Base-by-base conservation (phyloP, 2,888 invertebrate species). In the Ptilodon capucinus region DNA sequence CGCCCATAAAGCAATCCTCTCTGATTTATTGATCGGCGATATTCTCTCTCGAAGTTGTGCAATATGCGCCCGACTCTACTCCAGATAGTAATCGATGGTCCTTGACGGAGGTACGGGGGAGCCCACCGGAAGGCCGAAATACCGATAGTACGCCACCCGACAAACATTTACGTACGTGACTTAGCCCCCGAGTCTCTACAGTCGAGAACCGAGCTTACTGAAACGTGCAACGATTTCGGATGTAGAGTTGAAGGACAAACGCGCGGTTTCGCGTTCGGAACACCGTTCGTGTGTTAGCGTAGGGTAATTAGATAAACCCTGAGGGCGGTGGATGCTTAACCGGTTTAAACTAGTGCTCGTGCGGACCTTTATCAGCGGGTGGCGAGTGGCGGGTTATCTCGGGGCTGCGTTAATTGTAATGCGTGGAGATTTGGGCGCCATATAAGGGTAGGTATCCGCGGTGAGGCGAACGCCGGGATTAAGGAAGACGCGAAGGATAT, bases 371-470 rank as follows among this genome's bases (percentile, higher is more conserved):
- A 86, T 86, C 88, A 84, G 84, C 83, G 89, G 89, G 86, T 85
- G 86, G 88, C 88, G 89, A 89, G 81, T 84, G 84, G 70, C 76
- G 90, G 90, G 89, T 90, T 89, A 90, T 89, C 89, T 85, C 65
- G 79, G 80, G 82, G 80, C 80, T 73, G 86, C 90, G 91, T 89
- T 91, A 90, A 91, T 91, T 90, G 91, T 91, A 88, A 90, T 89
- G 84, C 87, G 74, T 73, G 70, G 72, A 89, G 91, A 91, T 91
- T 90, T 86, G 75, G 76, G 64, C 74, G 76, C 81, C 81, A 86
- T 85, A 84, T 86, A 81, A 79, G 81, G 72, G n/a, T n/a, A n/a
- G 72, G 76, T 76, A 60, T 68, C 53, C 54, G 61, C 60, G 57
- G 60, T 55, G 60, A 61, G 58, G 54, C 51, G 51, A 59, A 54